These are phyloP conservation scores for Zygothrica quintamaculata DNA, from an alignment of 2,888 invertebrate species.

Conservation along the genomic window DNA sequence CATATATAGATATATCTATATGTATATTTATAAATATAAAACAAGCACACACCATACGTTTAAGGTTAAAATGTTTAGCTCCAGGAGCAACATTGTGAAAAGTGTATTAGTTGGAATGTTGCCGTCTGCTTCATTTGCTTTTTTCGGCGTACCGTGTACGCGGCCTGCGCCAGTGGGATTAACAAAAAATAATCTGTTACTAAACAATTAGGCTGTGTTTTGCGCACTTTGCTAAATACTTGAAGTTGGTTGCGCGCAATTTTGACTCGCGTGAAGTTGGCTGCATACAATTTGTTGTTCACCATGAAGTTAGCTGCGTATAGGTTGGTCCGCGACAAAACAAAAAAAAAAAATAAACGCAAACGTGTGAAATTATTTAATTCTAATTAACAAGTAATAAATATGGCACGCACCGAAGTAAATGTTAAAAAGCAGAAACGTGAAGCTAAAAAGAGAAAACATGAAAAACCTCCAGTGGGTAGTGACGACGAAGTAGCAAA, in stretches of 20 bases:
- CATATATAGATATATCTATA: too few relatives aligned
- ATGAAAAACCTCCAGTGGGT: slow-evolving; percentile 48
- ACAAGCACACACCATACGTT: slow-evolving; percentile 87
- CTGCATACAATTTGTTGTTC: slow-evolving; percentile 5
- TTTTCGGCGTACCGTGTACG: slow-evolving; percentile 28
- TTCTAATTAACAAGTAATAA: slow-evolving; percentile 15
- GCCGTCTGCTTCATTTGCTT: slow-evolving; percentile 36
- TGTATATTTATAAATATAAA: not conserved
- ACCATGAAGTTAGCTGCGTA: slow-evolving; percentile 13
- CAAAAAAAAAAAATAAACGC: slow-evolving; percentile 38
- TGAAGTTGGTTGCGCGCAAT: slow-evolving; percentile 11
- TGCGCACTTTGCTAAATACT: not conserved
- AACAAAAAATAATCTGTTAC: slow-evolving; percentile 20
- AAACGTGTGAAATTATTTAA: slow-evolving; percentile 21
- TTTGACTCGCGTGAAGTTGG: slow-evolving; percentile 19
- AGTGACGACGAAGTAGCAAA: slow-evolving; percentile 78
- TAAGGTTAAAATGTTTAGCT: slow-evolving; percentile 87
- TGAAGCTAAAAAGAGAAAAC: slow-evolving; percentile 71
- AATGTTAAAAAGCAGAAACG: slow-evolving; percentile 60
- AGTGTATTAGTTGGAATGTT: slow-evolving; percentile 16
- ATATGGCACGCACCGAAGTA: slow-evolving; percentile 67
- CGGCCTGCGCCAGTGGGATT: slow-evolving; percentile 43
- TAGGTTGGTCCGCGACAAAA: slow-evolving; percentile 15
- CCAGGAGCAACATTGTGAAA: slow-evolving; percentile 82
- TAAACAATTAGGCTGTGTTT: slow-evolving; percentile 36